A percentile compares a stretch with the other conserved stretches of the same genome.
These are phyloP conservation scores for Nezara viridula DNA, from an alignment of 2,888 invertebrate species.

Conservation along the genomic window DNA sequence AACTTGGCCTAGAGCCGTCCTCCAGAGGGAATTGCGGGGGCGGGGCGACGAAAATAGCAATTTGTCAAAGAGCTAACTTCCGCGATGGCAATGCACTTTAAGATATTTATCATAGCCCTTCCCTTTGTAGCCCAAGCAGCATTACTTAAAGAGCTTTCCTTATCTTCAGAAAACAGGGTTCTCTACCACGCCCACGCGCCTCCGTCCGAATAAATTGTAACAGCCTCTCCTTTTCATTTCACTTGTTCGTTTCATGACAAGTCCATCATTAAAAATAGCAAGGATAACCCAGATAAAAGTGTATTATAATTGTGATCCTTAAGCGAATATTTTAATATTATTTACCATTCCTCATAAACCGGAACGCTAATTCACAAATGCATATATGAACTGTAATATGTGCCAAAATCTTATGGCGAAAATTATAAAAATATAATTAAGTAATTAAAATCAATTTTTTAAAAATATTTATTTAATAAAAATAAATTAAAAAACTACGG, in stretches of 20 bases:
- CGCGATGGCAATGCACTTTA: neutral
- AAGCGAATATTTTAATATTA: too few species aligned
- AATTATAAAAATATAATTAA: too few species aligned
- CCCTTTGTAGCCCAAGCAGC: neutral
- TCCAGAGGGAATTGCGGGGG: neutral
- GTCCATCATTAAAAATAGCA: neutral
- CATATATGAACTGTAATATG: too few species aligned
- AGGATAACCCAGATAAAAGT: neutral
- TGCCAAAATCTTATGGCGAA: too few species aligned
- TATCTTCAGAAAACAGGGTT: neutral
- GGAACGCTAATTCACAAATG: too few species aligned
- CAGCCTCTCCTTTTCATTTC: neutral
- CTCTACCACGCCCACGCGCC: neutral
- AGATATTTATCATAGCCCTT: neutral
- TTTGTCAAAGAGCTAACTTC: conserved; percentile 12
- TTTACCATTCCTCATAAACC: too few species aligned
- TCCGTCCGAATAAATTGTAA: neutral
- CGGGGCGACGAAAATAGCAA: neutral
- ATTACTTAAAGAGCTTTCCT: conserved; percentile 1
- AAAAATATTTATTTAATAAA: too few species aligned
- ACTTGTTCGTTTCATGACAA: neutral
- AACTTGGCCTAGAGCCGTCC: neutral
- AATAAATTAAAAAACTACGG: too few species aligned
- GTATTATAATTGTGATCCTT: too few species aligned
- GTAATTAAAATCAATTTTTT: too few species aligned